phyloP scores from a whole-genome alignment of 2,888 invertebrate species.

The Archips crataeganus region DNA sequence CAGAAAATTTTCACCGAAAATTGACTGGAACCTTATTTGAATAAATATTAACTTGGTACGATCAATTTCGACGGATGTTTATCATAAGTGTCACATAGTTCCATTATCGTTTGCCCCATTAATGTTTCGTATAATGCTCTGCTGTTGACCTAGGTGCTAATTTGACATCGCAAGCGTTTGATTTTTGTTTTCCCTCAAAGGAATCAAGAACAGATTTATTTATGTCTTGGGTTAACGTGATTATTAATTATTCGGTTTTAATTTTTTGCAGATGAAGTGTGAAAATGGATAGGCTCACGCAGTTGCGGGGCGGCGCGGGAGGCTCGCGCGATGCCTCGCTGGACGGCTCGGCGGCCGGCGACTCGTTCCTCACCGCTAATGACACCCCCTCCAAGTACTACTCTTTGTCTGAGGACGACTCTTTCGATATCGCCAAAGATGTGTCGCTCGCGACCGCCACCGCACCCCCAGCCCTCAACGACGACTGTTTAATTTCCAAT shows the following conservation, averaged over 20 bases:
- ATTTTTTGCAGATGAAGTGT: constrained; percentile 77
- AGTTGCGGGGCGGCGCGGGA: constrained; percentile 74
- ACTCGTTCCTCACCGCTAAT: constrained; percentile 77
- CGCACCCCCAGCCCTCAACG: constrained; percentile 59
- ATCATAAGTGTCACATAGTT: constrained; percentile 77
- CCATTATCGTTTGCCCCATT: constrained; percentile 76
- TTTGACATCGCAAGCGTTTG: constrained; percentile 73
- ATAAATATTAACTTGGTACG: constrained; percentile 55
- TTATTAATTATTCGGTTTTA: constrained; percentile 47
- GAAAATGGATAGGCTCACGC: constrained; percentile 81
- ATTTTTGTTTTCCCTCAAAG: constrained; percentile 61
- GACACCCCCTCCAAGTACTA: constrained; percentile 78
- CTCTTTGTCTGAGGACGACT: constrained; percentile 77
- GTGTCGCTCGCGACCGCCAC: constrained; percentile 58
- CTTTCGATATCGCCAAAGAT: constrained; percentile 73
- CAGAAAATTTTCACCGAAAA: constrained; percentile 44
- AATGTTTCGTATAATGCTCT: constrained; percentile 79
- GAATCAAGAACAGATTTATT: constrained; percentile 46
- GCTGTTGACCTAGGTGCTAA: constrained; percentile 82
- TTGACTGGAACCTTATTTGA: constrained; percentile 51
- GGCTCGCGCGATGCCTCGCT: constrained; percentile 72
- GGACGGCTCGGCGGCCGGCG: constrained; percentile 74
- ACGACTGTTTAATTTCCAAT: constrained; percentile 66
- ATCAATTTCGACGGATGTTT: constrained; percentile 56
- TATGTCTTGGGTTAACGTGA: constrained; percentile 43